Percentiles rank a stretch among this genome's conserved stretches.
phyloP scores from a whole-genome alignment of 2,888 invertebrate genomes.

The Rhagonycha fulva region DNA sequence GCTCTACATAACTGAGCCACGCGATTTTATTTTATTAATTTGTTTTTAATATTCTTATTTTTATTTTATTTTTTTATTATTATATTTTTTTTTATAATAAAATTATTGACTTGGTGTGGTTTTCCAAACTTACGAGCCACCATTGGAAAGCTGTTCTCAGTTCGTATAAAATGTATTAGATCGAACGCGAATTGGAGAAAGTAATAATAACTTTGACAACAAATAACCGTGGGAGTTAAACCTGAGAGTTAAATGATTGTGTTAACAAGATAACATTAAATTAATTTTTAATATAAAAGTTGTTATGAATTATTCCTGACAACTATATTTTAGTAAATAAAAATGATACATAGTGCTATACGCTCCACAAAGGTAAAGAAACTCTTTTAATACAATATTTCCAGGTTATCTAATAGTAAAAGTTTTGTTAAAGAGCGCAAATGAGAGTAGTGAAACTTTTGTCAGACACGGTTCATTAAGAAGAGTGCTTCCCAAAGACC shows the following conservation, averaged over 20 bases:
- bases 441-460: slow-evolving; percentile 46
- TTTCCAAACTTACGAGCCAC: too few species aligned
- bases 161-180: not conserved
- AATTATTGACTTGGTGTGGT: too few species aligned
- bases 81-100: too few species aligned
- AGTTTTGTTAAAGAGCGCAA: slow-evolving; percentile 22
- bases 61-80: too few species aligned
- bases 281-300: slow-evolving; percentile 2
- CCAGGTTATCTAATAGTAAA: slow-evolving; percentile 7
- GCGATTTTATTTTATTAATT: too few species aligned
- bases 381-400: not conserved
- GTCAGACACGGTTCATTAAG: slow-evolving; percentile 62
- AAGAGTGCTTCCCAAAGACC: slow-evolving; percentile 60
- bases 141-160: too few species aligned
- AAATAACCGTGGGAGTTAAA: not conserved
- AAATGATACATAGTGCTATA: slow-evolving; percentile 9
- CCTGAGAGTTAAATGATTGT: not conserved
- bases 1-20: too few species aligned
- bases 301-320: slow-evolving; percentile 19
- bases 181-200: not conserved
- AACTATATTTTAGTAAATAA: not conserved
- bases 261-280: not conserved
- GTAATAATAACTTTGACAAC: not conserved
- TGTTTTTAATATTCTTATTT: too few species aligned
- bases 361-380: slow-evolving; percentile 6